Base-by-base conservation (phyloP, 2,797 vertebrate species). In the Paedocypris micromegethes region DNA sequence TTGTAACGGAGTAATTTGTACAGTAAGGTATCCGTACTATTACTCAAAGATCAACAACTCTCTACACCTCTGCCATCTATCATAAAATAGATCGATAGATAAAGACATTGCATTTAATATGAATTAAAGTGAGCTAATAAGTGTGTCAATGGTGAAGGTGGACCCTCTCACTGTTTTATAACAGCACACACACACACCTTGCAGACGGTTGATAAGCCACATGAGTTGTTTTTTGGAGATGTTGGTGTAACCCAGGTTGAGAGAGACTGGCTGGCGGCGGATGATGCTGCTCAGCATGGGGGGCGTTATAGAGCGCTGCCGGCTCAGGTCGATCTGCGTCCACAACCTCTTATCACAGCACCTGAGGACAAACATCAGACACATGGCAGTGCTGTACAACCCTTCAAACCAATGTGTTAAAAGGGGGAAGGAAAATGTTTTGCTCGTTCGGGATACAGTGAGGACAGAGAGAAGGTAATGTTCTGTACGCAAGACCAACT, bases 141-240 rank as follows among this genome's bases (percentile, higher is more conserved):
- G 23, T 23, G 23, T 23, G 23, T 23, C 23, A 23, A 23, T 23
- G 23, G 23, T 23, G 23, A 23, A 23, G 23, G 23, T 23, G 23
- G 23, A 23, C 23, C 23, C 23, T 23, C 23, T 23, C 23, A 23
- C 23, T 23, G 23, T 1, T 23, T 23, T 23, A 23, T 1, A 23
- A 23, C 23, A 23, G 23, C 23, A 23, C 23, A 9, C 51, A 53
- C 3, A 37, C 45, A 4, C 79, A 94, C 93, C 93, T 87, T 90
- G 93, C 7, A 96, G 79, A 54, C 94, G 90, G 84, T 92, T 94
- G 79, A 95, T 90, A 74, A 96, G 93, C 94, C 93, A 95, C 90
- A 93, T 93, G 3, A 96, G 86, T 82, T 96, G 94, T 45, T 96
- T 96, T 84, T 94, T 94, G 81, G 94, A 96, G 87, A 96, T 93